phyloP scores from a whole-genome alignment of 64 coral and sea anemone species.

The Acropora yongei region DNA sequence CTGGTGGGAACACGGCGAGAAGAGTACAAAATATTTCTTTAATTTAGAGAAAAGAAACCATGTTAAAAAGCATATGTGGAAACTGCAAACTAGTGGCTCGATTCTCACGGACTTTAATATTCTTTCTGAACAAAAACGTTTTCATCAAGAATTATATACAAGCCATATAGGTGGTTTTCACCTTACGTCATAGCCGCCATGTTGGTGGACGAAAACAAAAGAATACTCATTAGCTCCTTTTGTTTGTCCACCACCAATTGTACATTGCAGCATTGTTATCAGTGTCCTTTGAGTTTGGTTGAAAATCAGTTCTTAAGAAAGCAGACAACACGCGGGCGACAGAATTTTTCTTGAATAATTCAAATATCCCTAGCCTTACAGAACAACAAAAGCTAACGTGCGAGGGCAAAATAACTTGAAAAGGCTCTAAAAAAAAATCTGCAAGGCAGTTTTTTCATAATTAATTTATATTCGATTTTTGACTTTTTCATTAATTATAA shows the following conservation, averaged over 20 bases:
- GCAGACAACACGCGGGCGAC: not conserved
- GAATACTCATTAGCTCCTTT: too few species aligned
- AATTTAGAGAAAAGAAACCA: constrained; percentile 2
- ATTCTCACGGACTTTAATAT: not conserved
- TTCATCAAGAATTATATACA: constrained; percentile 13
- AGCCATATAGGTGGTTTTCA: not conserved
- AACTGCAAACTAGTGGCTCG: not conserved
- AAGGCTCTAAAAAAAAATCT: not conserved
- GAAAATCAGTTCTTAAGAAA: not conserved
- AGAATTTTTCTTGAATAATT: not conserved
- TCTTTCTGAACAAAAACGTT: not conserved
- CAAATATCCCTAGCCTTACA: not conserved
- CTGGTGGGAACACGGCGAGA: not conserved
- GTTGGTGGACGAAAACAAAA: too few species aligned
- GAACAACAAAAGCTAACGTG: not conserved
- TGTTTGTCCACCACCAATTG: too few species aligned
- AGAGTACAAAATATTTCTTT: not conserved
- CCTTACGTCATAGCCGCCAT: too few species aligned
- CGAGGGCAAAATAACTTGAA: not conserved
- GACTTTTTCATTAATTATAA: too few species aligned
- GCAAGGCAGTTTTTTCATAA: too few species aligned
- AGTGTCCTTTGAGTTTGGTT: too few species aligned
- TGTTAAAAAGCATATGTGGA: not conserved
- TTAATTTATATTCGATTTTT: too few species aligned
- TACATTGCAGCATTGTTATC: too few species aligned